Evolutionary conservation across 2,113 vertebrate genomes (phyloP), one percentile per base, ranked within the genome.

Genomic region (Chaetorhynchus papuensis): DNA sequence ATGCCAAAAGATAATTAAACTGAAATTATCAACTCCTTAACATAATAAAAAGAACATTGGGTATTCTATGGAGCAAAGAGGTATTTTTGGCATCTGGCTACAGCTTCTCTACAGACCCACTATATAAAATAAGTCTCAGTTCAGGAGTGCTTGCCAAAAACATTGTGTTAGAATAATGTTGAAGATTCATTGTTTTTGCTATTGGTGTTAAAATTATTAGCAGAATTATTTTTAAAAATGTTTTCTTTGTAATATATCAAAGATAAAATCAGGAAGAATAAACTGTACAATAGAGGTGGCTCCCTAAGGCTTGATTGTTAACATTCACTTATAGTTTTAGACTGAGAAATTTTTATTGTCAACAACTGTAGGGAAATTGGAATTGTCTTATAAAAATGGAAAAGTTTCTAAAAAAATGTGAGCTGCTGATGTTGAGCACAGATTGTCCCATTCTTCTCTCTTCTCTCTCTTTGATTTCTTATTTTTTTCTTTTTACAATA

Each of bases 1-100:
- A 92, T 91, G 66, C 24, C 52, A 89, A 93, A 94, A n/a, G 44
- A 87, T 71, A 97, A 95, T 96, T 94, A 97, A 93, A 72, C 23
- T 50, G 77, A 74, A 79, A 59, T 76, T 65, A 95, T 93, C 59
- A 52, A 69, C 69, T 94, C 78, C 50, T 82, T 76, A 94, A 90
- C 41, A 65, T 61, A 93, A 74, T 82, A 81, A 96, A 96, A 88
- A 90, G 82, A 95, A 82, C 78, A 56, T 12, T 69, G 49, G 84
- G 37, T 53, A 81, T 91, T 96, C 75, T 93, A 15, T 77, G 70
- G 24, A 96, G 35, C 56, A 92, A 90, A 94, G 49, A 79, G 16
- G 41, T 85, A 78, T 94, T 93, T 95, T 94, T 71, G 72, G 49
- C 77, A 91, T 87, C 56, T 83, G 45, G 22, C 28, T 95, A 47